A percentile compares a stretch with the other conserved stretches of the same genome.
Conservation (phyloP, 2,888 invertebrate species). For the Troides oblongomaculatus region DNA sequence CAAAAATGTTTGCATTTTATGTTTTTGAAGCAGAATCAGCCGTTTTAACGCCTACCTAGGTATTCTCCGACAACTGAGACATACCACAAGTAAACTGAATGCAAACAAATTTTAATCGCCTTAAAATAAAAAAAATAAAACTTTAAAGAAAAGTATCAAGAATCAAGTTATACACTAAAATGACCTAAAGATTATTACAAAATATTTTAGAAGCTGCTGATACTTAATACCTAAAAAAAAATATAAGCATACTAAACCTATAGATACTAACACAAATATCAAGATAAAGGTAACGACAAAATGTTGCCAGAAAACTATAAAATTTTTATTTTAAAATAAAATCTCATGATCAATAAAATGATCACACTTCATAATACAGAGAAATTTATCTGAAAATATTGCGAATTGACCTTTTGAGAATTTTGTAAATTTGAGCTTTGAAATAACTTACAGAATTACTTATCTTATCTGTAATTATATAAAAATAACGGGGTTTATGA, state of each 20-base stretch:
- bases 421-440: neutral
- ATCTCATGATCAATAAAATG: neutral
- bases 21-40: no score
- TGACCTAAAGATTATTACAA: neutral
- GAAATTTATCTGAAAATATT: neutral
- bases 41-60: no score
- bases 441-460: neutral
- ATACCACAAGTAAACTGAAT: no score
- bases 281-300: neutral
- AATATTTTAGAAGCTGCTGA: neutral
- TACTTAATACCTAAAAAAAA: neutral
- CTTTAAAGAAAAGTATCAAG: neutral
- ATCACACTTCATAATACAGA: neutral
- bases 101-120: no score
- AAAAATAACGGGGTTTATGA: no score
- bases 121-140: neutral
- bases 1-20: no score
- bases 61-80: no score
- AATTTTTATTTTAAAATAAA: neutral
- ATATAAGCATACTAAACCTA: neutral
- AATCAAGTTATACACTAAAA: neutral
- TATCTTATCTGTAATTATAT: neutral
- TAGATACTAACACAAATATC: neutral
- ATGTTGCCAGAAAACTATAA: neutral
- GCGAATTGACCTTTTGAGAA: neutral